Evolutionary conservation across 2,797 vertebrate genomes (phyloP), one percentile per base, ranked within the genome.

Genomic region (Sebastes goodei): DNA sequence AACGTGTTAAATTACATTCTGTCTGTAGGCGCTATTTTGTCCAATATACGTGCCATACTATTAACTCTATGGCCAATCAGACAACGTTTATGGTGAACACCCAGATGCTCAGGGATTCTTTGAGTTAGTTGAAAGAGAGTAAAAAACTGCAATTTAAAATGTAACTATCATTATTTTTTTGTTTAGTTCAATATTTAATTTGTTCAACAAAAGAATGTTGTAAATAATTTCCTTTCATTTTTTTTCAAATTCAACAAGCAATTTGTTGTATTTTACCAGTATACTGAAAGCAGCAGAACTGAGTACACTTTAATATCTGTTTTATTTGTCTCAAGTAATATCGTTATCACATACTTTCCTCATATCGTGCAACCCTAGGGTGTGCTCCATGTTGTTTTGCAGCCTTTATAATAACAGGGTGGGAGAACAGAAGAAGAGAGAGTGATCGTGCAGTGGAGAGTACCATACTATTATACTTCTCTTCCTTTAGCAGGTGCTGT

Each of bases 401-500:
- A 84, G 67, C 17, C 49, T 61, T 62, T 63, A 8, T 84, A 86
- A 92, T 91, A 74, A 88, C 49, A 78, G 78, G 69, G 67, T 85
- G 80, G 63, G 67, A 80, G 66, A 33, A 56, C 10, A 61, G 71
- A 74, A 75, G 79, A 83, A 63, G 83, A 81, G 81, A 87, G 73
- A 86, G 80, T 82, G 92, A 77, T 73, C 81, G 27, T 68, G 76
- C 55, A 75, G 32, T 42, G 62, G 69, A 79, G 57, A 79, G 76
- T 11, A 78, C 72, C 55, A 1, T 83, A 35, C 77, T 84, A 88
- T 91, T 93, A 86, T 86, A 70, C 77, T 84, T 63, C 17, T 66
- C 53, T 74, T 79, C 74, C 76, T 84, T 84, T 76, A 78, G 75
- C 85, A 90, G 81, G 74, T 81, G 75, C 42, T 33, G 80, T 60